phyloP scores from a whole-genome alignment of 2,888 invertebrate genomes.

The Lacanobia wlatinum region DNA sequence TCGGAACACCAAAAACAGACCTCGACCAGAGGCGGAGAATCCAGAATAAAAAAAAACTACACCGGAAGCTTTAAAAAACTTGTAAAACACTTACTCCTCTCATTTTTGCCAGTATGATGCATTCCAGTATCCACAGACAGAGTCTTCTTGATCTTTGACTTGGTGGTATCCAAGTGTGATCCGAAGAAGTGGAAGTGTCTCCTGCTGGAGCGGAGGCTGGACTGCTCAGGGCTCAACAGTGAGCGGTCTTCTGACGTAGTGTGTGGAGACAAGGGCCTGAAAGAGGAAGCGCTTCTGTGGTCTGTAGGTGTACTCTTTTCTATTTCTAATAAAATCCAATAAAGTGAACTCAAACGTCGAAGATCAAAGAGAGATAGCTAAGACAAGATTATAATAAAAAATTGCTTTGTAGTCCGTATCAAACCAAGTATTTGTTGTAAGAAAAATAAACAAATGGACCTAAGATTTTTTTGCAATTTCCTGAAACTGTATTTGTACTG shows the following conservation, averaged over 20 bases:
- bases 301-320: slow-evolving; percentile 41
- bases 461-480: background rate
- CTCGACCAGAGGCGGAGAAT: background rate
- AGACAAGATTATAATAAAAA: no score
- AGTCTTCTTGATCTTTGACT: slow-evolving; percentile 88
- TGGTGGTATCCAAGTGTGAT: slow-evolving; percentile 84
- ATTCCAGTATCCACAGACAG: slow-evolving; percentile 89
- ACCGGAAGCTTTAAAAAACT: slow-evolving; percentile 6
- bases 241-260: slow-evolving; percentile 86
- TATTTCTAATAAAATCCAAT: background rate
- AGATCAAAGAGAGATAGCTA: background rate
- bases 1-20: background rate
- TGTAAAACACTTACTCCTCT: slow-evolving; percentile 76
- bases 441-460: background rate
- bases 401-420: no score
- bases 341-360: background rate
- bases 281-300: slow-evolving; percentile 41
- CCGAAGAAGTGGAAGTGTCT: slow-evolving; percentile 88
- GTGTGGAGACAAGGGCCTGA: slow-evolving; percentile 87
- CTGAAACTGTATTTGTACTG: background rate
- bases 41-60: slow-evolving; percentile 12
- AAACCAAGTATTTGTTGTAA: no score
- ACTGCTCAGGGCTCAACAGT: slow-evolving; percentile 85
- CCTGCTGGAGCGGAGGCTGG: slow-evolving; percentile 80
- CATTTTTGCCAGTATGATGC: slow-evolving; percentile 88